Percentiles rank a stretch among this genome's conserved stretches.
Conservation (phyloP, 2,113 vertebrate genomes). For the Ovis aries region ARS-UI_Ramb_v3.0 NC_056060.1:31857001-31857500, state of each 20-base stretch:
- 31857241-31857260: not conserved
- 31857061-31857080: not conserved
- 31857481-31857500: not conserved
- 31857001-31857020: not conserved
- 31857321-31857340: not conserved
- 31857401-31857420: not conserved
- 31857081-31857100: not conserved
- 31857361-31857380: not conserved
- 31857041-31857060: not conserved
- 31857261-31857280: not conserved
- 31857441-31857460: not conserved
- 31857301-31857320: not conserved
- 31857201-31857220: not conserved
- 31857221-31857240: not conserved
- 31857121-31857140: not conserved
- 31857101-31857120: not conserved
- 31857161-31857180: not conserved
- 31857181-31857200: not conserved
- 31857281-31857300: not conserved
- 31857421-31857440: not conserved
- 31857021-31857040: not conserved
- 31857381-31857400: not conserved
- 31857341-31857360: not conserved
- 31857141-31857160: not conserved
- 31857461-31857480: not conserved